Evolutionary conservation across 2,888 invertebrate species (phyloP).

Genomic region (Cheilosia grossa): DNA sequence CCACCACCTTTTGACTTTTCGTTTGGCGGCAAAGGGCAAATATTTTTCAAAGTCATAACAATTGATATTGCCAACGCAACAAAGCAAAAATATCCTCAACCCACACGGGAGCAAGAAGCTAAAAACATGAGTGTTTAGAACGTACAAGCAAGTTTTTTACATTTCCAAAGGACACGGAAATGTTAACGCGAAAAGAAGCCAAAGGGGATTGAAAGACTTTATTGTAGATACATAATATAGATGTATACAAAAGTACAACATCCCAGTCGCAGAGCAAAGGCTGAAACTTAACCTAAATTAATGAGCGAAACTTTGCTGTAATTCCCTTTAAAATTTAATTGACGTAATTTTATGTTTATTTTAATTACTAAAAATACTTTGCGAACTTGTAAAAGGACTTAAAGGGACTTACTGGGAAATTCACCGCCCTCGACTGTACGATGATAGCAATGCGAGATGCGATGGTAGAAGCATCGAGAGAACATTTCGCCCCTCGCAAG

Average conservation of each 20-base stretch:
- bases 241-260: slow-evolving; percentile 9
- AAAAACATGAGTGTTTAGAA: slow-evolving; percentile 15
- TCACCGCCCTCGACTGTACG: slow-evolving; percentile 20
- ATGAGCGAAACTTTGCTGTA: slow-evolving; percentile 67
- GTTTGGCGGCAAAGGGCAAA: too few relatives aligned
- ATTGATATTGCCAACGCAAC: too few relatives aligned
- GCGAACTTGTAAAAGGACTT: slow-evolving; percentile 72
- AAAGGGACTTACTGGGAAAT: slow-evolving; percentile 57
- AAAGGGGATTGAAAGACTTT: slow-evolving; percentile 7
- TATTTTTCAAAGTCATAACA: too few relatives aligned
- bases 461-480: slow-evolving; percentile 7
- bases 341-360: slow-evolving; percentile 74
- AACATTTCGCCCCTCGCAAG: slow-evolving; percentile 16
- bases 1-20: too few relatives aligned
- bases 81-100: neutral
- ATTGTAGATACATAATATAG: neutral
- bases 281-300: slow-evolving; percentile 69
- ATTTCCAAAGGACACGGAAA: slow-evolving; percentile 8
- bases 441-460: slow-evolving; percentile 7
- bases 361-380: slow-evolving; percentile 74
- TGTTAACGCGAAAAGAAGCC: slow-evolving; percentile 11
- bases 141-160: slow-evolving; percentile 13
- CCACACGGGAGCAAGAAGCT: slow-evolving; percentile 10
- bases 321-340: slow-evolving; percentile 73
- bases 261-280: slow-evolving; percentile 13